Conservation (phyloP, 2,888 invertebrate species). For the Taenaris catops region DNA sequence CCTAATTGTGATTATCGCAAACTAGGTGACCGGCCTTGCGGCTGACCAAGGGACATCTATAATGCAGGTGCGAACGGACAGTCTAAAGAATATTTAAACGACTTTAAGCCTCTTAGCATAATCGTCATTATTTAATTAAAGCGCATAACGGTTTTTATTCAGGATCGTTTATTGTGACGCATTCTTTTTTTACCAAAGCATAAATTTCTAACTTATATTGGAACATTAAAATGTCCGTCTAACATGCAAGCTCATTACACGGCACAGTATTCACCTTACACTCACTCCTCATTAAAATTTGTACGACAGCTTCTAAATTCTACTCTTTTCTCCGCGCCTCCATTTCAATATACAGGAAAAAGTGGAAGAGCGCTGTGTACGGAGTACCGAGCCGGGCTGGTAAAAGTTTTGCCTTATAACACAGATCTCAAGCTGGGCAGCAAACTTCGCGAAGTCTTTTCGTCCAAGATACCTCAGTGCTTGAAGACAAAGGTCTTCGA, state of each 20-base stretch:
- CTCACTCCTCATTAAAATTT: conserved; percentile 78
- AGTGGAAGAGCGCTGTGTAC: conserved; percentile 78
- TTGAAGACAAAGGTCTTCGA: too few relatives aligned
- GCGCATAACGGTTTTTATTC: too few relatives aligned
- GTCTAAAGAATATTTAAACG: conserved; percentile 30
- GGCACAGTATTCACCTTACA: conserved; percentile 49
- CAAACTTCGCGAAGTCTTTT: too few relatives aligned
- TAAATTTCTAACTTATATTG: too few relatives aligned
- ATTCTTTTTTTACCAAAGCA: too few relatives aligned
- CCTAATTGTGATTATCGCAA: conserved; percentile 64
- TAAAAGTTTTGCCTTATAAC: conserved; percentile 75
- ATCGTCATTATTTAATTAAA: too few relatives aligned
- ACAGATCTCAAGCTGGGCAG: too few relatives aligned
- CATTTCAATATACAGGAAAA: conserved; percentile 80
- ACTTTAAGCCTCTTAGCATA: conserved; percentile 25
- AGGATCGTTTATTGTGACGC: too few relatives aligned
- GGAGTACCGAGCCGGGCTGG: conserved; percentile 70
- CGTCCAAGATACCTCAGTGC: too few relatives aligned
- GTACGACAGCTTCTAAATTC: conserved; percentile 77
- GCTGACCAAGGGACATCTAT: conserved; percentile 45
- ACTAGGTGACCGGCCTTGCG: conserved; percentile 44
- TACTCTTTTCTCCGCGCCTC: conserved; percentile 79
- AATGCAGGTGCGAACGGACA: conserved; percentile 35
- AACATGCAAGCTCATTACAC: conserved; percentile 51
- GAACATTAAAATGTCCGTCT: conserved; percentile 49